Evolutionary conservation across 2,113 vertebrate species (phyloP).

Genomic region (Eira barbara): DNA sequence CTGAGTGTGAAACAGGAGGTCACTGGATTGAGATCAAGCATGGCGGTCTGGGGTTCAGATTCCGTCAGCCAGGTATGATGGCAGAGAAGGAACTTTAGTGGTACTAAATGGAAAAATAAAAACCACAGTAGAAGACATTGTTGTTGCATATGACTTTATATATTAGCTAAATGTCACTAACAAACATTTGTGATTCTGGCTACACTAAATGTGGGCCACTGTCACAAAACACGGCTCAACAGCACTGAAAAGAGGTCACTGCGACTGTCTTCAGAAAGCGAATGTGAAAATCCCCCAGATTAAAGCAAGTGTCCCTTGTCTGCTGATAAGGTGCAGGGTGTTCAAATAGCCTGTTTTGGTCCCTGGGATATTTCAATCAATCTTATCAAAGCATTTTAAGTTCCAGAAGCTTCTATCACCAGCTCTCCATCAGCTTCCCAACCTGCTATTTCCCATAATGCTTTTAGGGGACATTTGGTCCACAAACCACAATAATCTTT

Average conservation of each 20-base stretch:
- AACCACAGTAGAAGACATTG: background rate
- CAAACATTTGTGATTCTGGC: background rate
- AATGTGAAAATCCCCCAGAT: background rate
- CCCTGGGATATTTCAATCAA: background rate
- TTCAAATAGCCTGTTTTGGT: slow-evolving; percentile 31
- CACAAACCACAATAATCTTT: background rate
- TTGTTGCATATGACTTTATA: background rate
- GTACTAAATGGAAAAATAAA: background rate
- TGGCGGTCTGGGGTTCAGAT: background rate
- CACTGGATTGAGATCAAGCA: background rate
- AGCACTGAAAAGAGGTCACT: background rate
- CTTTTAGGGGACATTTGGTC: background rate
- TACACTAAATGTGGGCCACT: background rate
- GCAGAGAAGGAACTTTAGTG: background rate
- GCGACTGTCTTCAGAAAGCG: slow-evolving; percentile 30
- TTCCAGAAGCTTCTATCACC: background rate
- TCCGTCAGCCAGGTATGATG: background rate
- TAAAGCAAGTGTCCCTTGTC: background rate
- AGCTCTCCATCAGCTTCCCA: background rate
- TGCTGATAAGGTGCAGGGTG: background rate
- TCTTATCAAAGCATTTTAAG: slow-evolving; percentile 56
- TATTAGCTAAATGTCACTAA: background rate
- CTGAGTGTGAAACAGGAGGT: background rate
- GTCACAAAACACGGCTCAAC: background rate
- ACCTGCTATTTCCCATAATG: background rate